phyloP scores from a whole-genome alignment of 2,113 vertebrate genomes.

The Pseudorasbora parva region DNA sequence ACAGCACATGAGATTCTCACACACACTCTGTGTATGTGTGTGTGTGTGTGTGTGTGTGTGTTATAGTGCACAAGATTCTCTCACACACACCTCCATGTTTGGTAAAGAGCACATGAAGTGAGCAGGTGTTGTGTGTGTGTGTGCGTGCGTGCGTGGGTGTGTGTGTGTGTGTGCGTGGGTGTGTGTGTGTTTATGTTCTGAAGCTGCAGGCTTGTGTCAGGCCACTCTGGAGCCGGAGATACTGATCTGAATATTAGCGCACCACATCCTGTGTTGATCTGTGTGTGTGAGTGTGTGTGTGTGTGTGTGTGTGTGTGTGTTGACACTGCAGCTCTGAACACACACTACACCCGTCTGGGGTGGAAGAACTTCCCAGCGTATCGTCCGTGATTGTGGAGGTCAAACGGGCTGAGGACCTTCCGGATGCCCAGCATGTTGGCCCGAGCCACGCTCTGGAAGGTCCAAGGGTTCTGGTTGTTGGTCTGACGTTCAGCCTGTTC shows the following conservation, averaged over 20 bases:
- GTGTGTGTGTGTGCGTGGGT: background rate
- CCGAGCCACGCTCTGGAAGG: slow-evolving; percentile 78
- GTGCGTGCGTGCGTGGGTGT: background rate
- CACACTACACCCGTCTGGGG: slow-evolving; percentile 77
- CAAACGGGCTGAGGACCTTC: slow-evolving; percentile 86
- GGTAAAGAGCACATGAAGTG: background rate
- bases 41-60: too few species aligned
- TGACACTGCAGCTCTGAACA: background rate
- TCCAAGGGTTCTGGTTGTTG: slow-evolving; percentile 96
- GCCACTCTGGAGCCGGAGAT: background rate
- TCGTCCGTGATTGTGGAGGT: slow-evolving; percentile 80
- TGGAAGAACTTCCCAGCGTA: slow-evolving; percentile 89
- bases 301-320: too few species aligned
- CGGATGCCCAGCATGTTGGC: slow-evolving; percentile 92
- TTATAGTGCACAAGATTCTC: too few species aligned
- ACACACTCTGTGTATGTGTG: too few species aligned
- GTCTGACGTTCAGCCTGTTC: slow-evolving; percentile 70
- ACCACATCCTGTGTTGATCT: slow-evolving; percentile 4
- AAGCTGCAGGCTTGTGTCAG: background rate
- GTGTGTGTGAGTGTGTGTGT: too few species aligned
- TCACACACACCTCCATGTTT: too few species aligned
- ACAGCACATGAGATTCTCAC: background rate
- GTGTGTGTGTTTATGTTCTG: background rate
- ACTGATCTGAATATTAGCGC: background rate
- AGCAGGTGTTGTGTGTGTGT: background rate